These are phyloP conservation scores for Ophraella communa DNA, from an alignment of 2,888 invertebrate genomes.

Conservation along the genomic window DNA sequence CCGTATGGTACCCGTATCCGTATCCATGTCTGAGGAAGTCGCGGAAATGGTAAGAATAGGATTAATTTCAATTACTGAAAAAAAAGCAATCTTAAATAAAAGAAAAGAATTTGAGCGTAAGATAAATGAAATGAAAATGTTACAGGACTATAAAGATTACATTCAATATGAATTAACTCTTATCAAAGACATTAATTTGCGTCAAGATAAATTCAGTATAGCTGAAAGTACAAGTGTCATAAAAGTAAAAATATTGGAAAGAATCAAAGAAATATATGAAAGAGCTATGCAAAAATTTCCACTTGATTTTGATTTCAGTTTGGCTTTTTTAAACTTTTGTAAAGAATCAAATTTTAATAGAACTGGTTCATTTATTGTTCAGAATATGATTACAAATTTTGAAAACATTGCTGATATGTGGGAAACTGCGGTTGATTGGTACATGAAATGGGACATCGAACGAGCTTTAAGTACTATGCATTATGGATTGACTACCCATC, in stretches of 20 bases:
- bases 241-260: slow-evolving; percentile 72
- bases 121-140: slow-evolving; percentile 71
- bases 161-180: slow-evolving; percentile 75
- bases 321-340: slow-evolving; percentile 81
- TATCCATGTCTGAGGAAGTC: slow-evolving; percentile 79
- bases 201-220: slow-evolving; percentile 66
- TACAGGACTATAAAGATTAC: slow-evolving; percentile 74
- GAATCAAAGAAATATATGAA: slow-evolving; percentile 77
- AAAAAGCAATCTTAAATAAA: slow-evolving; percentile 73
- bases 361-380: slow-evolving; percentile 66
- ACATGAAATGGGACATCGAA: slow-evolving; percentile 71
- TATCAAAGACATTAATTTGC: slow-evolving; percentile 68
- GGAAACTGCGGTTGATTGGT: slow-evolving; percentile 79
- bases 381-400: slow-evolving; percentile 72
- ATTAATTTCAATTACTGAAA: slow-evolving; percentile 74
- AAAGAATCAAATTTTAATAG: slow-evolving; percentile 67
- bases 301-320: slow-evolving; percentile 76
- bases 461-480: slow-evolving; percentile 75
- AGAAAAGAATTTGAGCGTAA: slow-evolving; percentile 77
- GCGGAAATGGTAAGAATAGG: slow-evolving; percentile 78
- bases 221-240: slow-evolving; percentile 70
- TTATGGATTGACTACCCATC: slow-evolving; percentile 78
- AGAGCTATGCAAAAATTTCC: slow-evolving; percentile 73
- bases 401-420: slow-evolving; percentile 77
- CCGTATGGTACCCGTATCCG: slow-evolving; percentile 79